phyloP scores from a whole-genome alignment of 2,797 vertebrate genomes.

The Triplophysa yarkandensis region DNA sequence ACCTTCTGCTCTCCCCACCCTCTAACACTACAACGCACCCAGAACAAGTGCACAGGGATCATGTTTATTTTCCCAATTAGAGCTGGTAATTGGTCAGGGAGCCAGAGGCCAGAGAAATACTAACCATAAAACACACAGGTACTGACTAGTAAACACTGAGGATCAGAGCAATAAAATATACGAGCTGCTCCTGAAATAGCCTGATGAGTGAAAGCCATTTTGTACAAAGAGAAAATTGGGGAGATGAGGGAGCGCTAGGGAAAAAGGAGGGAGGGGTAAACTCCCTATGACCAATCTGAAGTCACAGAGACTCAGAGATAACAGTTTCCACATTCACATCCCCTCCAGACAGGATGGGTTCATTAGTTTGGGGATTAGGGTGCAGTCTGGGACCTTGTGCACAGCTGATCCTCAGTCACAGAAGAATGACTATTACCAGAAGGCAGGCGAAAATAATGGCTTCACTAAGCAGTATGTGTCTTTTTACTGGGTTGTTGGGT shows the following conservation, averaged over 20 bases:
- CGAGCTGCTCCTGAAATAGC: background rate
- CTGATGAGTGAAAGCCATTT: background rate
- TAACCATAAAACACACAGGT: slow-evolving; percentile 31
- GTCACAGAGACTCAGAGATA: slow-evolving; percentile 5
- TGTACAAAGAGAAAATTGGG: background rate
- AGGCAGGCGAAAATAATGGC: slow-evolving; percentile 23
- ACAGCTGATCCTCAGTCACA: background rate
- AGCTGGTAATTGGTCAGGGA: slow-evolving; percentile 44
- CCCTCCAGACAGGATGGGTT: slow-evolving; percentile 33
- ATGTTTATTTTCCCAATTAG: slow-evolving; percentile 48
- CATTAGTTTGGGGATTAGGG: slow-evolving; percentile 13
- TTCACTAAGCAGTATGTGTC: background rate
- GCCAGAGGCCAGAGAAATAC: slow-evolving; percentile 22
- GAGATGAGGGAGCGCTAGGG: background rate
- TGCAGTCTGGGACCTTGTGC: slow-evolving; percentile 1
- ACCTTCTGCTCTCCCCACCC: slow-evolving; percentile 51
- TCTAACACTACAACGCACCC: slow-evolving; percentile 11
- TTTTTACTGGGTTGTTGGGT: background rate
- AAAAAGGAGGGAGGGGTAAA: slow-evolving; percentile 1
- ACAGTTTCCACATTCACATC: slow-evolving; percentile 25
- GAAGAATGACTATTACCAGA: slow-evolving; percentile 7
- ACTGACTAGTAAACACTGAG: slow-evolving; percentile 21
- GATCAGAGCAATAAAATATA: slow-evolving; percentile 7
- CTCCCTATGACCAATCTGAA: background rate
- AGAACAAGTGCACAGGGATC: slow-evolving; percentile 28